Evolutionary conservation across 2,888 invertebrate genomes (phyloP).

Genomic region (Amaurobius ferox): DNA sequence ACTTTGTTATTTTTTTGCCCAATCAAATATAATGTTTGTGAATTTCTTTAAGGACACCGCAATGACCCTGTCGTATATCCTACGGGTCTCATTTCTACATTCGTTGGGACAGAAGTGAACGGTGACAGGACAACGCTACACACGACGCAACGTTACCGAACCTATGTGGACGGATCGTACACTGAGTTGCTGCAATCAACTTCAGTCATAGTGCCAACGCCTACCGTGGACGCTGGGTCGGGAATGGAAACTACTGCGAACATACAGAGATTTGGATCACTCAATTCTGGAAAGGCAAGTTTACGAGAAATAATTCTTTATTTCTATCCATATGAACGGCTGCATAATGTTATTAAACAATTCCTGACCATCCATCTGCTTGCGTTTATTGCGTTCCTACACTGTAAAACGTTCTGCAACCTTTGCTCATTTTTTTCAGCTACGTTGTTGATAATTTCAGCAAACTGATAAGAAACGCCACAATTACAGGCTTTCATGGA

Average conservation of each 20-base stretch:
- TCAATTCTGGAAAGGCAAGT: constrained; percentile 65
- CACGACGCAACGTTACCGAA: constrained; percentile 63
- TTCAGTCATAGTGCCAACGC: constrained; percentile 47
- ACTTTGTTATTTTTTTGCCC: too few species aligned
- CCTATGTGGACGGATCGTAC: constrained; percentile 68
- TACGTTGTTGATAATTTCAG: too few species aligned
- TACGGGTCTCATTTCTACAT: constrained; percentile 60
- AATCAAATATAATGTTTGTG: too few species aligned
- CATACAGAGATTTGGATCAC: constrained; percentile 58
- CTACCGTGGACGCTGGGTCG: background rate
- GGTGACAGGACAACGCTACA: constrained; percentile 66
- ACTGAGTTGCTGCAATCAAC: constrained; percentile 70
- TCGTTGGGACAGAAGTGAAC: constrained; percentile 67
- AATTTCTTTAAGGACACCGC: constrained; percentile 28
- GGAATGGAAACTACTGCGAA: constrained; percentile 31
- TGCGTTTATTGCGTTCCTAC: too few species aligned
- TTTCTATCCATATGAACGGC: too few species aligned
- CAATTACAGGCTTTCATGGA: too few species aligned
- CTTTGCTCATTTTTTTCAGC: too few species aligned
- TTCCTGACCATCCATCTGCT: too few species aligned
- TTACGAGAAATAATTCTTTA: too few species aligned
- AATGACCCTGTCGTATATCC: constrained; percentile 59
- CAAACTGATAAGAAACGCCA: too few species aligned
- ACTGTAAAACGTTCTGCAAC: too few species aligned
- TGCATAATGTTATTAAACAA: too few species aligned